Evolutionary conservation across 2,113 vertebrate genomes (phyloP), one percentile per base, ranked within the genome.

Genomic region (Junco hyemalis): DNA sequence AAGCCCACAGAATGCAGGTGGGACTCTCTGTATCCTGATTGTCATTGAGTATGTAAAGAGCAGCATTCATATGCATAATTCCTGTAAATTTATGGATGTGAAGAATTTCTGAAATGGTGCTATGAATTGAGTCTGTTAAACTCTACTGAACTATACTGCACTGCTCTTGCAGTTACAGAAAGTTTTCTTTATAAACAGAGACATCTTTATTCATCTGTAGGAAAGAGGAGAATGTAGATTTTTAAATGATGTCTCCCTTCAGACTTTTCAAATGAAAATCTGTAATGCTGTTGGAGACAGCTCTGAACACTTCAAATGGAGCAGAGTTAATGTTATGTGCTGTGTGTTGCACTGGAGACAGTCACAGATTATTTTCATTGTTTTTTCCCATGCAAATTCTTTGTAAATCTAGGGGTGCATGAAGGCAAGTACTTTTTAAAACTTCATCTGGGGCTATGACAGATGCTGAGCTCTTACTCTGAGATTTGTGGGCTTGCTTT

Each of bases 1-100:
- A 74, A 85, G 53, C 66, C 66, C 29, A 35, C 57, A 51, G 56
- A 93, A 42, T 80, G 86, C 82, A 88, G 93, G 82, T 94, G 93
- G 57, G 47, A 48, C 38, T 87, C 42, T 66, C 33, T 50, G 0
- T 56, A 45, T 93, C 33, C 51, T 84, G 50, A 84, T 73, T 81
- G 51, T 72, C 42, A 63, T 6, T 86, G 50, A 36, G 24, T 87
- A 74, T 81, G 65, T 70, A 44, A 93, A 95, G 66, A 74, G 19
- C 31, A 69, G 29, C 21, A 64, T 71, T 88, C 70, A 77, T 59
- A 65, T 92, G 57, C 40, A 57, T 88, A 88, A 80, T 76, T 50
- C 31, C 33, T 88, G 76, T 60, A 60, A 88, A 92, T 82, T 88
- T 80, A 48, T 82, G 57, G 22, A 64, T 69, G 28, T 83, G 79